These are phyloP conservation scores for pig (Sus scrofa) DNA, from an alignment of 2,113 vertebrate species.

Conservation along the genomic window T2T-Sscrofa CM000827.6:41358501-41359000, in stretches of 20 bases:
- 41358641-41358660: neutral
- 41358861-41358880: neutral
- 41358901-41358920: neutral
- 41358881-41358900: neutral
- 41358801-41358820: neutral
- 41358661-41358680: neutral
- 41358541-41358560: rapidly evolving
- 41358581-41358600: neutral
- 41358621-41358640: neutral
- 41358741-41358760: neutral
- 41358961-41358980: neutral
- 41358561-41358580: neutral
- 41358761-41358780: neutral
- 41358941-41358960: neutral
- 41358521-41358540: neutral
- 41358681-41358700: neutral
- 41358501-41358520: neutral
- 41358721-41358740: neutral
- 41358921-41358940: rapidly evolving
- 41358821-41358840: neutral
- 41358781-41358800: neutral
- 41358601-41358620: neutral
- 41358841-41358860: neutral
- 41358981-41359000: neutral
- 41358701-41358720: neutral